A percentile compares a stretch with the other conserved stretches of the same genome.
Conservation (phyloP, 2,888 invertebrate species). For the Dendrolimus houi region DNA sequence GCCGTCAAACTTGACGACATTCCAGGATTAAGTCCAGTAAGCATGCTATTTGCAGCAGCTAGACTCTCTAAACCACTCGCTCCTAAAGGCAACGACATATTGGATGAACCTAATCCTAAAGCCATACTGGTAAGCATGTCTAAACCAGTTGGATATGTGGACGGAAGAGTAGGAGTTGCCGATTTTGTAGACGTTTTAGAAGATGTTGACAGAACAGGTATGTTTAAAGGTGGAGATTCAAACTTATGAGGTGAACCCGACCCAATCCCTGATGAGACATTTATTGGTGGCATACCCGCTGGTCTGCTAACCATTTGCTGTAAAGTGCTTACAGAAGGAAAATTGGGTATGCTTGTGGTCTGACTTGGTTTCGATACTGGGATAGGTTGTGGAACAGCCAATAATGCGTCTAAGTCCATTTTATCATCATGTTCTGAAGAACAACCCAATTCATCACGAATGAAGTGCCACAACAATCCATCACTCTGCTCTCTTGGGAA, state of each 20-base stretch:
- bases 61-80: conserved; percentile 61
- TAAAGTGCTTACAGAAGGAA: conserved; percentile 66
- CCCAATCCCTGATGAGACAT: conserved; percentile 61
- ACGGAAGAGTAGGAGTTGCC: conserved; percentile 66
- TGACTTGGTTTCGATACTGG: conserved; percentile 61
- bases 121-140: conserved; percentile 74
- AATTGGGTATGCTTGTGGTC: conserved; percentile 52
- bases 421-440: conserved; percentile 81
- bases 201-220: conserved; percentile 76
- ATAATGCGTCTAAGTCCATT: conserved; percentile 75
- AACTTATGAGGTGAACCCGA: conserved; percentile 73
- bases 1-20: conserved; percentile 60
- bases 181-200: conserved; percentile 77
- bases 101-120: conserved; percentile 57
- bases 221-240: conserved; percentile 74
- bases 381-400: conserved; percentile 76
- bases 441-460: conserved; percentile 84
- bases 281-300: conserved; percentile 67
- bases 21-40: conserved; percentile 56
- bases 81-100: conserved; percentile 58
- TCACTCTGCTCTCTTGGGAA: conserved; percentile 88
- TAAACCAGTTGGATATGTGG: conserved; percentile 63
- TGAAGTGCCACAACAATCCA: conserved; percentile 86
- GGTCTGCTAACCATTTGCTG: conserved; percentile 73
- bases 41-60: conserved; percentile 69